A percentile compares a stretch with the other conserved stretches of the same genome.
phyloP scores from a whole-genome alignment of 2,113 vertebrate genomes.

The Bos javanicus region DNA sequence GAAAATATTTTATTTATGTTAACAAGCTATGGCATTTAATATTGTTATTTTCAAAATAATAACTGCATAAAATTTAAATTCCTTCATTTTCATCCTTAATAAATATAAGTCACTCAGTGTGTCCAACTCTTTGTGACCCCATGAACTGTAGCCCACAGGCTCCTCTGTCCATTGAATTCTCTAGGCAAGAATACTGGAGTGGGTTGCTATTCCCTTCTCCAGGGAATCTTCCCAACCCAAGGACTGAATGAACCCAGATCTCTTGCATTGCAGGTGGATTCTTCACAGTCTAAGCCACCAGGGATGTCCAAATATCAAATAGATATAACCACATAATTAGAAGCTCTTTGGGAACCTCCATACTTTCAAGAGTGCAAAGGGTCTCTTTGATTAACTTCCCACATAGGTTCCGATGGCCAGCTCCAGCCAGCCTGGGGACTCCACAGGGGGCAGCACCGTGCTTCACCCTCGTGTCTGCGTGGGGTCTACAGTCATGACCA shows the following conservation, averaged over 20 bases:
- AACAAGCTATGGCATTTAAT: background rate
- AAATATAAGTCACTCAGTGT: background rate
- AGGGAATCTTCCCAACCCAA: background rate
- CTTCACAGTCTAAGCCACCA: background rate
- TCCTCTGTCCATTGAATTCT: background rate
- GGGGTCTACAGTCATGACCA: fast-evolving
- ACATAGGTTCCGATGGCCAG: fast-evolving
- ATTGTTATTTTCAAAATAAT: background rate
- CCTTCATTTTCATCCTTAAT: background rate
- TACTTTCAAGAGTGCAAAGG: fast-evolving
- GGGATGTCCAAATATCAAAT: background rate
- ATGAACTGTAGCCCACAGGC: background rate
- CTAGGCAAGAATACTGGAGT: background rate
- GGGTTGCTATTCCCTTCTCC: background rate
- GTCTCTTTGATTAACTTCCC: too few species aligned
- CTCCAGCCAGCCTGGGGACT: background rate
- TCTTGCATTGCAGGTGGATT: background rate
- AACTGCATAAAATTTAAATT: background rate
- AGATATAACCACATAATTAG: fast-evolving
- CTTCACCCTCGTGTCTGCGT: background rate
- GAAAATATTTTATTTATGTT: background rate
- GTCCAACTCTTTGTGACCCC: background rate
- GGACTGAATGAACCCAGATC: background rate
- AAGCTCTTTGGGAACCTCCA: background rate
- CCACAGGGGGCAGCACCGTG: fast-evolving